These are phyloP conservation scores for Leucozona laternaria DNA, from an alignment of 2,888 invertebrate species.

Conservation along the genomic window DNA sequence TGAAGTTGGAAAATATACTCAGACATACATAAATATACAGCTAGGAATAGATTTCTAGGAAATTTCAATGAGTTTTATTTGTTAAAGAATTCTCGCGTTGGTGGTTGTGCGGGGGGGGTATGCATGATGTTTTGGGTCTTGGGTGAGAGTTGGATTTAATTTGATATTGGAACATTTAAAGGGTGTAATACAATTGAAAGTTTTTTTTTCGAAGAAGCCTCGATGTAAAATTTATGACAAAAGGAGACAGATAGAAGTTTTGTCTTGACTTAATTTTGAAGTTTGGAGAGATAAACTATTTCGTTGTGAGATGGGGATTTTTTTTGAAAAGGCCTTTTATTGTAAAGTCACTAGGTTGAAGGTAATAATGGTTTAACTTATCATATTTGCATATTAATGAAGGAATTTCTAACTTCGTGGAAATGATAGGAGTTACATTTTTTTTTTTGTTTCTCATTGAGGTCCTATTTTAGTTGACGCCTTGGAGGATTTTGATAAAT, in stretches of 20 bases:
- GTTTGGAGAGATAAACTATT: neutral
- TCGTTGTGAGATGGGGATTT: neutral
- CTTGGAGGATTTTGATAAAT: no score
- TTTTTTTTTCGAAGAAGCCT: conserved; percentile 12
- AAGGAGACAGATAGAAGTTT: neutral
- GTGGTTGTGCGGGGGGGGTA: neutral
- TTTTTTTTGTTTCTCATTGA: no score
- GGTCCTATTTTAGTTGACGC: no score
- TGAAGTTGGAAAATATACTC: neutral
- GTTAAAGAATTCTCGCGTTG: conserved; percentile 6
- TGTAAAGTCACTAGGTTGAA: neutral
- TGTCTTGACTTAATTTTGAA: neutral
- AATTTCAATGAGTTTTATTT: conserved; percentile 43
- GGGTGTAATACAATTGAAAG: conserved; percentile 35
- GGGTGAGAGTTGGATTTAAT: neutral
- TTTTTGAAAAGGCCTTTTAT: neutral
- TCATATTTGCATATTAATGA: neutral
- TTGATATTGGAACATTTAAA: conserved; percentile 10
- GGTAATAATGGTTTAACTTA: neutral
- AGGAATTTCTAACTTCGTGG: neutral
- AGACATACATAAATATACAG: neutral
- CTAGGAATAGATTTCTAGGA: conserved; percentile 11
- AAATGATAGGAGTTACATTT: no score
- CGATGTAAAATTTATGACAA: conserved; percentile 8
- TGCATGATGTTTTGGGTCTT: neutral